phyloP scores from a whole-genome alignment of 2,888 invertebrate genomes.

The Orthosia gracilis region DNA sequence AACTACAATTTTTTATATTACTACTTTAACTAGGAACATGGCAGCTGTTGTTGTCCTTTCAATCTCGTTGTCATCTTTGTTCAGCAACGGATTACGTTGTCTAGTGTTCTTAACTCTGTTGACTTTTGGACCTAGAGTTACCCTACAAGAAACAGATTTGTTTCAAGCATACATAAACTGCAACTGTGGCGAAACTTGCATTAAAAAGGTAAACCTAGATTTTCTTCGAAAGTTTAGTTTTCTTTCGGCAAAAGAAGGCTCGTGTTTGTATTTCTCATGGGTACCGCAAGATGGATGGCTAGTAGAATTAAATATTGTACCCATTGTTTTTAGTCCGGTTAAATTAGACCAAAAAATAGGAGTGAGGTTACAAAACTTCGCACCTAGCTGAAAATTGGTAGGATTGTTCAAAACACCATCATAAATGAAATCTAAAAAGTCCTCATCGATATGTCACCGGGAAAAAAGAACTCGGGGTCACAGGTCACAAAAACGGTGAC shows the following conservation, averaged over 20 bases:
- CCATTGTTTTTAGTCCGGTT: no score
- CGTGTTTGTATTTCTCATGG: slow-evolving; percentile 15
- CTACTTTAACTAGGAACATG: neutral
- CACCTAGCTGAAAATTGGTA: no score
- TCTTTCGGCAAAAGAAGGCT: neutral
- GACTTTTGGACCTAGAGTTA: slow-evolving; percentile 16
- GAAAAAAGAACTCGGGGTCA: no score
- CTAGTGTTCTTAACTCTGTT: slow-evolving; percentile 10
- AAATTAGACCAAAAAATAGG: no score
- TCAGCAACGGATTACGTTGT: slow-evolving; percentile 16
- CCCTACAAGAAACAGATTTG: neutral
- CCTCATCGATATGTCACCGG: no score
- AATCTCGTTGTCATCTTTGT: slow-evolving; percentile 1
- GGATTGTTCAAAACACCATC: no score
- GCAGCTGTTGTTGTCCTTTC: neutral
- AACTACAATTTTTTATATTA: neutral
- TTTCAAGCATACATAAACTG: neutral
- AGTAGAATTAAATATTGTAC: slow-evolving; percentile 1
- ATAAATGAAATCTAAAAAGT: no score
- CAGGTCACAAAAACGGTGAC: no score
- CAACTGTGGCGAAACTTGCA: neutral
- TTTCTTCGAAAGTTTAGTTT: neutral
- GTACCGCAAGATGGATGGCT: neutral
- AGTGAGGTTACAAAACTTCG: no score
- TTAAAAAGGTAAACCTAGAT: neutral